A percentile compares a stretch with the other conserved stretches of the same genome.
Conservation (phyloP, 2,797 vertebrate species). For the Anguilla obscura region DNA sequence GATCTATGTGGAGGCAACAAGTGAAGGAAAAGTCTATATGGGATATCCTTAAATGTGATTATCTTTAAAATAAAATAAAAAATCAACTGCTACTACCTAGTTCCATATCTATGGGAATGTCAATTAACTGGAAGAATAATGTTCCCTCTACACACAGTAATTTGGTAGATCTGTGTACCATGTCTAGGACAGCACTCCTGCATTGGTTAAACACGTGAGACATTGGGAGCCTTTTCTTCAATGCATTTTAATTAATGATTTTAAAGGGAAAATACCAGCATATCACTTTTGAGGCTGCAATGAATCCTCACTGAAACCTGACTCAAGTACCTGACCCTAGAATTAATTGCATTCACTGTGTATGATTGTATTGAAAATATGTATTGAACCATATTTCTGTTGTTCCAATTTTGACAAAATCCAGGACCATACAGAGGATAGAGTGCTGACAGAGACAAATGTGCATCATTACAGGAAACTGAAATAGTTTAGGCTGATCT, state of each 20-base stretch:
- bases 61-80: background rate
- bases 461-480: background rate
- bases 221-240: background rate
- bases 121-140: background rate
- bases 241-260: background rate
- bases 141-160: background rate
- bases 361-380: background rate
- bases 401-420: background rate
- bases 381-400: background rate
- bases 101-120: background rate
- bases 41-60: background rate
- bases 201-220: background rate
- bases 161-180: background rate
- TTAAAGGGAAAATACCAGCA: background rate
- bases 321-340: background rate
- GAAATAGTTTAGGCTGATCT: constrained; percentile 2
- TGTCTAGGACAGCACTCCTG: background rate
- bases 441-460: background rate
- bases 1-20: too few relatives aligned
- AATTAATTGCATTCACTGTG: background rate
- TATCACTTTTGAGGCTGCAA: background rate
- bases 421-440: background rate
- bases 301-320: background rate
- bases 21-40: background rate
- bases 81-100: background rate